These are phyloP conservation scores for Struthidea cinerea DNA, from an alignment of 2,113 vertebrate genomes.

Conservation along the genomic window DNA sequence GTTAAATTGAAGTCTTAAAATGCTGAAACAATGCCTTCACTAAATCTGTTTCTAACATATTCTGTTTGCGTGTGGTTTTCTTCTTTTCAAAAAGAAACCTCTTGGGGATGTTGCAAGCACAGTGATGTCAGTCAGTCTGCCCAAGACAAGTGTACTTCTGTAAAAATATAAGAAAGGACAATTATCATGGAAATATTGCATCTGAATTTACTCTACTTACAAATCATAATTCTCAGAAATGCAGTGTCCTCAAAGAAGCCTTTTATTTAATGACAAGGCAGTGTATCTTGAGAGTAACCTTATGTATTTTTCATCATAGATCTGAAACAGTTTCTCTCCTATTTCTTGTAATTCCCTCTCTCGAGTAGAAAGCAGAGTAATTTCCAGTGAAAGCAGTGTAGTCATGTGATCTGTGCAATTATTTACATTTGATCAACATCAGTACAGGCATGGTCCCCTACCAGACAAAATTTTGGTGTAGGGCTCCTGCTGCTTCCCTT, in stretches of 20 bases:
- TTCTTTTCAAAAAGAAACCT: background rate
- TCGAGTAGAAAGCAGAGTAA: background rate
- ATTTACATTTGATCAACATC: background rate
- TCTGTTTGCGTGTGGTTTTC: background rate
- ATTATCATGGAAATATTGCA: background rate
- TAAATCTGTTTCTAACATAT: background rate
- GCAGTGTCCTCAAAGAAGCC: background rate
- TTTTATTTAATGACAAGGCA: slow-evolving; percentile 13
- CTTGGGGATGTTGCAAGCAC: background rate
- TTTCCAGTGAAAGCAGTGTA: background rate
- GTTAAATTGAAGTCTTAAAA: background rate
- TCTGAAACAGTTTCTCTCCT: background rate
- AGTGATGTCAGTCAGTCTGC: background rate
- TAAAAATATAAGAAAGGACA: background rate
- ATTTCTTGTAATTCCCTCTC: background rate
- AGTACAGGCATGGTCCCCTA: background rate
- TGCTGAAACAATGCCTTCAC: background rate
- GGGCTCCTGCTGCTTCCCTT: background rate
- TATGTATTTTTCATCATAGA: slow-evolving; percentile 11
- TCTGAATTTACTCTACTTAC: slow-evolving; percentile 6
- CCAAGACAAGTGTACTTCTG: background rate
- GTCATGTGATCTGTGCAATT: background rate
- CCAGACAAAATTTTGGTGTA: background rate
- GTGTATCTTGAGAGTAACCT: background rate
- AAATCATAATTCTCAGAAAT: slow-evolving; percentile 1